Percentiles rank a stretch among this genome's conserved stretches.
phyloP scores from a whole-genome alignment of 2,797 vertebrate species.

The Notolepis coatsorum region DNA sequence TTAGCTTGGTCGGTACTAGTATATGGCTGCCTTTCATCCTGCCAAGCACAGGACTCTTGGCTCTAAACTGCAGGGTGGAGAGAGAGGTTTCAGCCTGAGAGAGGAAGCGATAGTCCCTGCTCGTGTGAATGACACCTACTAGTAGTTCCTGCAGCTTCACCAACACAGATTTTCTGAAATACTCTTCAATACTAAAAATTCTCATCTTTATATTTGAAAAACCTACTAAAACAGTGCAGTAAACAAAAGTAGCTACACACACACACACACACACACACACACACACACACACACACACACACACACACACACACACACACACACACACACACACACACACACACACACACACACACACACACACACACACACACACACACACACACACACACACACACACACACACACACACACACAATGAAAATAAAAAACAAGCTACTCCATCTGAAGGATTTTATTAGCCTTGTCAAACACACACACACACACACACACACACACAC shows the following conservation, averaged over 20 bases:
- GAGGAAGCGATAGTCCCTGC: too few species aligned
- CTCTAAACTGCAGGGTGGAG: too few species aligned
- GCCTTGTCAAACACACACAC: slow-evolving; percentile 19
- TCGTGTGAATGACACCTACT: too few species aligned
- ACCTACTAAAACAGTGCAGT: neutral
- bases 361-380: neutral
- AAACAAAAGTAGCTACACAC: neutral
- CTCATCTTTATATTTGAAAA: too few species aligned
- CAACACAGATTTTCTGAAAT: too few species aligned
- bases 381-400: neutral
- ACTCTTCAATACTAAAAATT: too few species aligned
- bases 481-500: slow-evolving; percentile 5
- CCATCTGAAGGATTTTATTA: slow-evolving; percentile 49
- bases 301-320: slow-evolving; percentile 6
- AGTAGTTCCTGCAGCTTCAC: too few species aligned
- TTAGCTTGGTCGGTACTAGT: too few species aligned
- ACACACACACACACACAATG: neutral
- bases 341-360: slow-evolving; percentile 3
- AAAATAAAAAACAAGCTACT: neutral
- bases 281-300: slow-evolving; percentile 4
- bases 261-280: neutral
- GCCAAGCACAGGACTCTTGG: neutral
- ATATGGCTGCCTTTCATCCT: neutral
- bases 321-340: slow-evolving; percentile 9
- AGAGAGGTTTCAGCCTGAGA: neutral